Evolutionary conservation across 2,888 invertebrate genomes (phyloP).

Genomic region (Neoaliturus tenellus): DNA sequence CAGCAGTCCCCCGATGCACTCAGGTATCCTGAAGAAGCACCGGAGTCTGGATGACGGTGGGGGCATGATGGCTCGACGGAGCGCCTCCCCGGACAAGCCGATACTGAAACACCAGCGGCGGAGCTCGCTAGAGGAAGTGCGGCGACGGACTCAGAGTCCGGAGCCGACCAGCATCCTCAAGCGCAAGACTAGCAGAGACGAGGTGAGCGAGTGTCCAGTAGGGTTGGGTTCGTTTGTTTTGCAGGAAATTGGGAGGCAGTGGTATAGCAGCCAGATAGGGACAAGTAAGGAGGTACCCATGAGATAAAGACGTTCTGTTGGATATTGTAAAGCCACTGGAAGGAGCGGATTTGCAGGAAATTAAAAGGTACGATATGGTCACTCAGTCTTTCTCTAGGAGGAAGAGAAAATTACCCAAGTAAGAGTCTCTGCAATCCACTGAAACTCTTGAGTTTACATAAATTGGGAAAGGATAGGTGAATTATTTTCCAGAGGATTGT

Average conservation of each 20-base stretch:
- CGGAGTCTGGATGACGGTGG: constrained; percentile 88
- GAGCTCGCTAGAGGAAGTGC: constrained; percentile 83
- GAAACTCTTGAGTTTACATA: no score
- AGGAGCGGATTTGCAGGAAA: no score
- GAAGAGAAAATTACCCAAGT: no score
- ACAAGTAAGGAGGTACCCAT: no score
- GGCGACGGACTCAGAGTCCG: constrained; percentile 71
- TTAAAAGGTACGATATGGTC: no score
- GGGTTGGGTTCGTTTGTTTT: constrained; percentile 61
- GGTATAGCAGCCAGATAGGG: no score
- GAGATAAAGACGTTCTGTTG: no score
- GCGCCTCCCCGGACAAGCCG: constrained; percentile 83
- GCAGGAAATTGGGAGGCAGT: background rate
- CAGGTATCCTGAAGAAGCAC: constrained; percentile 89
- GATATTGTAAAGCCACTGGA: no score
- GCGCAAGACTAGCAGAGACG: constrained; percentile 80
- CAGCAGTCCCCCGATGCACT: constrained; percentile 70
- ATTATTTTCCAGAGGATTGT: no score
- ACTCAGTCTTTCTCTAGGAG: no score
- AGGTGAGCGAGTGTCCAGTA: constrained; percentile 70
- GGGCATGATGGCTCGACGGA: constrained; percentile 81
- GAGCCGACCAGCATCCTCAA: constrained; percentile 78
- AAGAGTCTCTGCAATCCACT: no score
- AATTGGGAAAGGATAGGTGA: no score
- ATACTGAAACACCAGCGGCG: constrained; percentile 80